phyloP scores from a whole-genome alignment of 2,888 invertebrate species.

The Creontiades dilutus region DNA sequence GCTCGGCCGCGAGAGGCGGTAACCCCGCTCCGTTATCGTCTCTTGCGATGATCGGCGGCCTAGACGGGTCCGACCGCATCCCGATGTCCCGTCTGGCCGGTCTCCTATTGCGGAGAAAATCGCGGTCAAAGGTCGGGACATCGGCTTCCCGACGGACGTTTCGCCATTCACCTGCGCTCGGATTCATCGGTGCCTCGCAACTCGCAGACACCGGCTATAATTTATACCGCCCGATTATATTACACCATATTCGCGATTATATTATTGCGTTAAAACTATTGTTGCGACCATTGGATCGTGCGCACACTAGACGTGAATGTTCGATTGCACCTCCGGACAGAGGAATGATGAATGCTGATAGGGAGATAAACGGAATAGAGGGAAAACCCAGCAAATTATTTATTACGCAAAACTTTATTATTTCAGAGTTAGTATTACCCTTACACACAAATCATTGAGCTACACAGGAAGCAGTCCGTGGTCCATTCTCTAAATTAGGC shows the following conservation, averaged over 20 bases:
- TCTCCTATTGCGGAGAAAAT: conserved; percentile 36
- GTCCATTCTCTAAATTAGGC: too few species aligned
- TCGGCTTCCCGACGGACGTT: conserved; percentile 7
- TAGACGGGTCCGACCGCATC: conserved; percentile 18
- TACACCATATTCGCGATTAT: background rate
- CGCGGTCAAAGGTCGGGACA: conserved; percentile 15
- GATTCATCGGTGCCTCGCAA: background rate
- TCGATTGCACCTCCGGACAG: too few species aligned
- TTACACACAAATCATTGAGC: too few species aligned
- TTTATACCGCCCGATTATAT: background rate
- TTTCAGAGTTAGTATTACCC: too few species aligned
- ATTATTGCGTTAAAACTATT: background rate
- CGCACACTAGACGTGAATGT: too few species aligned
- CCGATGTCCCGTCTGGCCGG: conserved; percentile 27
- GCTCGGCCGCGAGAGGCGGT: background rate
- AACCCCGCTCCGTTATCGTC: too few species aligned
- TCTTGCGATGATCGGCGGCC: background rate
- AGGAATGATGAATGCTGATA: too few species aligned
- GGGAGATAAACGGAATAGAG: too few species aligned
- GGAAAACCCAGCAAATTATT: too few species aligned
- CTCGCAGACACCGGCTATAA: background rate
- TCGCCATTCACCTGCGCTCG: conserved; percentile 5
- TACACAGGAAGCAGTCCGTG: too few species aligned
- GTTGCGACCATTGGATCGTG: too few species aligned
- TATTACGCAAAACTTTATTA: too few species aligned